Percentiles rank a stretch among this genome's conserved stretches.
These are phyloP conservation scores for Philaethria dido DNA, from an alignment of 2,888 invertebrate genomes.

Conservation along the genomic window DNA sequence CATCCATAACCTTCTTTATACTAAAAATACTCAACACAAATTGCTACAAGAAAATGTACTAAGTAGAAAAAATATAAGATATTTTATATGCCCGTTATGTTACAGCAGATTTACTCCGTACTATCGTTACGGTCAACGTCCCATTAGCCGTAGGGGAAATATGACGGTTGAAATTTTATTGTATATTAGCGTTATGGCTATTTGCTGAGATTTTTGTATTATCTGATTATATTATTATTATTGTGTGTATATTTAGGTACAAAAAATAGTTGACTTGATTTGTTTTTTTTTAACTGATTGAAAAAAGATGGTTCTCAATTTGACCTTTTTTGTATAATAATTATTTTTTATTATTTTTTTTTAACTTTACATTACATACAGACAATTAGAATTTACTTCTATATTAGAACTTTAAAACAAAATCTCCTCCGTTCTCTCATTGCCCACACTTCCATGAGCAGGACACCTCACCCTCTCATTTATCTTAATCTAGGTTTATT, in stretches of 20 bases:
- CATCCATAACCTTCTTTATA: not conserved
- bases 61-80: conserved; percentile 3
- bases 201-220: conserved; percentile 14
- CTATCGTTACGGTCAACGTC: conserved; percentile 6
- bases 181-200: conserved; percentile 13
- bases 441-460: too few species aligned
- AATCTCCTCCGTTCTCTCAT: too few species aligned
- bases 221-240: not conserved
- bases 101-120: conserved; percentile 18
- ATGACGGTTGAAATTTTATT: conserved; percentile 23
- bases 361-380: too few species aligned
- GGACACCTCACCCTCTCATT: too few species aligned
- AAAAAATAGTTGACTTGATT: too few species aligned
- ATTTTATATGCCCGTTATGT: conserved; percentile 14
- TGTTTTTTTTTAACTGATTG: too few species aligned
- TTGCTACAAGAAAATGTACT: not conserved
- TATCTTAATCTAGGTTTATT: too few species aligned
- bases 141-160: conserved; percentile 18
- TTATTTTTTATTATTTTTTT: too few species aligned
- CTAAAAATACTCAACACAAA: not conserved
- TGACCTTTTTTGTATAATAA: too few species aligned
- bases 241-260: not conserved
- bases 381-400: too few species aligned
- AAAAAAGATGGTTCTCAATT: too few species aligned
- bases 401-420: too few species aligned